Base-by-base conservation (phyloP, 2,888 invertebrate genomes). In the Laspeyria flexula region DNA sequence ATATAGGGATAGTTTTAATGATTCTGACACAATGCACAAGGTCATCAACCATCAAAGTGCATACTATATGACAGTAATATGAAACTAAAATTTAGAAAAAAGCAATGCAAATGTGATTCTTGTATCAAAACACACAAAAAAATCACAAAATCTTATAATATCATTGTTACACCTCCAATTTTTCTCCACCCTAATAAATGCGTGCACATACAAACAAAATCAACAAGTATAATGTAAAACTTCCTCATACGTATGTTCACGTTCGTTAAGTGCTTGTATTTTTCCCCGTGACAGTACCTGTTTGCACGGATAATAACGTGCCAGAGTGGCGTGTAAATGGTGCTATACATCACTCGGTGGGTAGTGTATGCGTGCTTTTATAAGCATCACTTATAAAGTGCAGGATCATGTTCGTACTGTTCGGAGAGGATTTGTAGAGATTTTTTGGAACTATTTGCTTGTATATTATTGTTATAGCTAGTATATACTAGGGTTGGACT, bases 291-390 rank as follows among this genome's bases (percentile, higher is more conserved):
- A 43, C 41, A 43, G 40, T 46, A 50, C 50, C 51, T 43, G 44
- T 58, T 54, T 43, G 49, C 50, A 38, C 44, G 30, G 35, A 45
- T 50, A 50, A 55, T 50, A 42, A 38, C 33, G 29, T 29, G 42
- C 5, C 7, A 38, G 55, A 48, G 64, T 66, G 57, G 60, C 60
- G 67, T 69, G 69, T 61, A 65, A 70, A 70, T 64, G 62, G 60
- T 21, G 50, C 58, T 31, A 65, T 71, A 61, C 40, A 63, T 70
- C 67, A 69, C 60, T 11, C 60, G 13, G 56, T 49, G 53, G 62
- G 57, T 51, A 59, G 60, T 44, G 44, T 34, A 10, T 18, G 1
- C 3, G 21, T 21, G 38, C 35, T 18, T 43, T 48, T 44, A 47
- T 49, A 49, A 30, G 16, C 49, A 35, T 21, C 11, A 10, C 31